Evolutionary conservation across 2,113 vertebrate species (phyloP).

Genomic region (Cyphomyrus plagiostoma): DNA sequence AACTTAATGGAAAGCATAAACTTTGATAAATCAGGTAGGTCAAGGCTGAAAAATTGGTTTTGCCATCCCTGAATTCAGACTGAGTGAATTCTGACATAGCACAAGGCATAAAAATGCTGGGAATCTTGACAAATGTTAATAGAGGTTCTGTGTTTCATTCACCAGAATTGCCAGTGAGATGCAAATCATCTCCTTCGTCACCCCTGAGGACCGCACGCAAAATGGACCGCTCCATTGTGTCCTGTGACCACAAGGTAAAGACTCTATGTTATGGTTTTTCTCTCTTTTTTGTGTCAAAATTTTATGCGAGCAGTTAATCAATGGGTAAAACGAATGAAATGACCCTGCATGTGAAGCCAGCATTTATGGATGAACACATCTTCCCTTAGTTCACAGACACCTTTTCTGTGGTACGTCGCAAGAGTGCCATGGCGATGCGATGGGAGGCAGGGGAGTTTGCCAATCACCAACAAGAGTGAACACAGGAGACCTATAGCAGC

Average conservation of each 20-base stretch:
- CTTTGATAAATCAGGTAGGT: constrained; percentile 34
- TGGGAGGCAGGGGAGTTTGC: constrained; percentile 28
- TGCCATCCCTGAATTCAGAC: not conserved
- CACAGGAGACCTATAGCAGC: not conserved
- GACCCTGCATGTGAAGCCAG: not conserved
- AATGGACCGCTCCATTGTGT: constrained; percentile 53
- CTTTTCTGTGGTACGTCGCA: constrained; percentile 21
- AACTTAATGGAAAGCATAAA: constrained; percentile 41
- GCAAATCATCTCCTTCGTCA: constrained; percentile 52
- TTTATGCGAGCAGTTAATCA: not conserved
- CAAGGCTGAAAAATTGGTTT: not conserved
- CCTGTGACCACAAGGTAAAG: constrained; percentile 56
- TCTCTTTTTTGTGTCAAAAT: not conserved
- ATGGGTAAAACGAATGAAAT: not conserved
- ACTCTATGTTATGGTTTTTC: not conserved
- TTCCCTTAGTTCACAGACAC: constrained; percentile 10
- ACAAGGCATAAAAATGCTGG: not conserved
- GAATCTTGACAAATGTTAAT: not conserved
- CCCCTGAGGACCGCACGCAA: constrained; percentile 49
- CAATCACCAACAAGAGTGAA: constrained; percentile 20
- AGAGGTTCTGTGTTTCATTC: not conserved
- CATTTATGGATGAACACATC: not conserved
- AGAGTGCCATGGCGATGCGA: constrained; percentile 25
- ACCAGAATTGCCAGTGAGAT: constrained; percentile 34
- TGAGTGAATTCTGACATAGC: not conserved